Percentiles rank a stretch among this genome's conserved stretches.
Conservation (phyloP, 2,888 invertebrate species). For the Dioctria rufipes region DNA sequence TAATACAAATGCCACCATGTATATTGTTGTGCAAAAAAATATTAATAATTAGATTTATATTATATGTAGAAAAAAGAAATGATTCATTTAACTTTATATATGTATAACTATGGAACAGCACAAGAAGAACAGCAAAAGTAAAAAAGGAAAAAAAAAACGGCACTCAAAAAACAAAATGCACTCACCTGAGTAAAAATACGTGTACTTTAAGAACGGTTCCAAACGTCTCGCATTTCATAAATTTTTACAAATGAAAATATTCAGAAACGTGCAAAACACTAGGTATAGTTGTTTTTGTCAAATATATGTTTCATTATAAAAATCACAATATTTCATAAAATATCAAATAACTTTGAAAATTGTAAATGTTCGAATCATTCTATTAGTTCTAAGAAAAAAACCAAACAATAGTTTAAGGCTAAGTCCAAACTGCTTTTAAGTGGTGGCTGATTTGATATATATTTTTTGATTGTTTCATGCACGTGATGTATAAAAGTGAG, state of each 20-base stretch:
- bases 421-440: constrained; percentile 15
- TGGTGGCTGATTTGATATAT: not conserved
- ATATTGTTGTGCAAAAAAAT: no score
- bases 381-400: not conserved
- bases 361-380: not conserved
- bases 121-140: not conserved
- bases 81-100: not conserved
- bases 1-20: no score
- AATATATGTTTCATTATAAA: not conserved
- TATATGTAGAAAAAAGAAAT: not conserved
- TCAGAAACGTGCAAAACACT: constrained; percentile 34
- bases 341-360: not conserved
- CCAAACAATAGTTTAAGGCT: not conserved
- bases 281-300: not conserved
- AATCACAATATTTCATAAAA: not conserved
- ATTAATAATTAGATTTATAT: no score
- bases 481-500: constrained; percentile 26
- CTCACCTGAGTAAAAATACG: constrained; percentile 40
- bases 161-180: constrained; percentile 20
- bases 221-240: constrained; percentile 8
- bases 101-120: not conserved
- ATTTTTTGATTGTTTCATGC: constrained; percentile 17
- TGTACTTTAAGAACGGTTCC: constrained; percentile 13
- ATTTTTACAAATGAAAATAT: constrained; percentile 10
- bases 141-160: constrained; percentile 6